These are phyloP conservation scores for Diachasmimorpha longicaudata DNA, from an alignment of 1,140 invertebrate genomes.

Conservation along the genomic window DNA sequence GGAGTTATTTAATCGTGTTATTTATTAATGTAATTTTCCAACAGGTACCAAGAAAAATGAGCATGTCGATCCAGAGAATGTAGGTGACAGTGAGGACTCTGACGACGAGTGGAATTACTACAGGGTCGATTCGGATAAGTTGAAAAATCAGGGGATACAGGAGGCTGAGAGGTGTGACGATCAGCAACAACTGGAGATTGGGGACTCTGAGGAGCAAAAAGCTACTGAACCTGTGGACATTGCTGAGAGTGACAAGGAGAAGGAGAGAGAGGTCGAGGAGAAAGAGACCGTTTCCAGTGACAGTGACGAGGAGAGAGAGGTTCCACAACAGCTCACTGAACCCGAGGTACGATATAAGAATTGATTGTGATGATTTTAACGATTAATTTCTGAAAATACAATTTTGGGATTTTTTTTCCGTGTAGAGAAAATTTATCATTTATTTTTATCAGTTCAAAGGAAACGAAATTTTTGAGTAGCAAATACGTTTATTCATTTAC, in stretches of 20 bases:
- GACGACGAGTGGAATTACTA: conserved; percentile 83
- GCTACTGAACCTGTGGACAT: not conserved
- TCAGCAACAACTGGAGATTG: not conserved
- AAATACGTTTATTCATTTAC: not conserved
- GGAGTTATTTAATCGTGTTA: not conserved
- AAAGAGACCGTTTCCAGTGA: not conserved
- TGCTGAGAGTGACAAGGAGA: conserved; percentile 12
- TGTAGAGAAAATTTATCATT: too few species aligned
- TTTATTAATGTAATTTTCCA: conserved; percentile 14
- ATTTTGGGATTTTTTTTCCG: too few species aligned
- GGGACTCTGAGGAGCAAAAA: not conserved
- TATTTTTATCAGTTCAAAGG: too few species aligned
- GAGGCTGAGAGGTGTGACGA: not conserved
- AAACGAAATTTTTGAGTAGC: too few species aligned
- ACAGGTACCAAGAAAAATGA: conserved; percentile 47
- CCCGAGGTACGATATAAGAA: conserved; percentile 26
- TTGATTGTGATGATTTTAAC: too few species aligned
- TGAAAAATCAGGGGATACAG: conserved; percentile 26
- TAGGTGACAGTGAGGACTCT: conserved; percentile 76
- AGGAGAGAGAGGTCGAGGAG: conserved; percentile 12
- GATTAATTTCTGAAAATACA: too few species aligned
- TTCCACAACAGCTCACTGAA: not conserved
- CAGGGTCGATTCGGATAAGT: conserved; percentile 67
- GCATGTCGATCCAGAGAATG: conserved; percentile 70
- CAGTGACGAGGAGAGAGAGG: not conserved